Evolutionary conservation across 1,140 invertebrate genomes (phyloP).

Genomic region (Diorhabda elongata): DNA sequence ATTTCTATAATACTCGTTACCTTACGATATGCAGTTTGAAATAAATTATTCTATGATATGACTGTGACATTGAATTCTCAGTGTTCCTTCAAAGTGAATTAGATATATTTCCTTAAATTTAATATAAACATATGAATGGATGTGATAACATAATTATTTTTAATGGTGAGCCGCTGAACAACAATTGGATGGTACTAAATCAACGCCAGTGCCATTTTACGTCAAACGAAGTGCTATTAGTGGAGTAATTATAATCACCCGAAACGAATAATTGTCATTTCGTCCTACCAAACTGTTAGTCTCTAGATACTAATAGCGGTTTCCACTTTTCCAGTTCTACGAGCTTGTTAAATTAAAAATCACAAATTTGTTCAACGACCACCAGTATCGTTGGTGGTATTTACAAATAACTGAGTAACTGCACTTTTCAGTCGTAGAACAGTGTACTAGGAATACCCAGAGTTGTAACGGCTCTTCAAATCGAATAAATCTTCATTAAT

Average conservation of each 20-base stretch:
- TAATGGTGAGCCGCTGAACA: no score
- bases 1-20: no score
- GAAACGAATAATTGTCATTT: neutral
- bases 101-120: no score
- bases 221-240: neutral
- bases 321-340: neutral
- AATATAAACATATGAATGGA: no score
- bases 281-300: constrained; percentile 2
- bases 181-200: neutral
- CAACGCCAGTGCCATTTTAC: neutral
- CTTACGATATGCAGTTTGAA: no score
- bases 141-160: no score
- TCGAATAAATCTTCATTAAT: no score
- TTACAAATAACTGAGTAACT: constrained; percentile 6
- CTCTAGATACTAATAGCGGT: constrained; percentile 8
- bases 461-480: neutral
- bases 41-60: no score
- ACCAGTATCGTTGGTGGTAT: neutral
- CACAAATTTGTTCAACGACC: constrained; percentile 10
- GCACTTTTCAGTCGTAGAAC: neutral
- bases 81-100: no score
- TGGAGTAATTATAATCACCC: neutral
- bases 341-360: constrained; percentile 6
- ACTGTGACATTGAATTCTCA: no score
- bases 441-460: neutral